A percentile compares a stretch with the other conserved stretches of the same genome.
Evolutionary conservation across 2,888 invertebrate species (phyloP).

Genomic region (Nephrotoma appendiculata): DNA sequence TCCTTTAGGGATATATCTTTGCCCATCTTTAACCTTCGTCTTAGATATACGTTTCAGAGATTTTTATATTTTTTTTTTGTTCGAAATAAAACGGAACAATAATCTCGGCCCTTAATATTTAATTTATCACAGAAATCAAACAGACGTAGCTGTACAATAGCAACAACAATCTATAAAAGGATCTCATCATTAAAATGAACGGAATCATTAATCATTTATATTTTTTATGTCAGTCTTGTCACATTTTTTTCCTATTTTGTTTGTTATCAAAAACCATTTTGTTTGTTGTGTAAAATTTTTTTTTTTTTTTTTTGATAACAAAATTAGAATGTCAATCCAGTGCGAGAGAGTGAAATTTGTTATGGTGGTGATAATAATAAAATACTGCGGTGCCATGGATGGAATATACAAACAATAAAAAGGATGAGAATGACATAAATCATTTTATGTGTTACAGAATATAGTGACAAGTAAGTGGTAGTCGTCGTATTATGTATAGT

Average conservation of each 20-base stretch:
- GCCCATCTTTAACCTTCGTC: background rate
- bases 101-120: background rate
- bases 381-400: background rate
- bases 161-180: background rate
- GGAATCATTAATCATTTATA: background rate
- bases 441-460: background rate
- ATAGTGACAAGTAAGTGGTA: background rate
- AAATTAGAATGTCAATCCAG: background rate
- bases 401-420: background rate
- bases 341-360: background rate
- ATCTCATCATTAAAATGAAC: background rate
- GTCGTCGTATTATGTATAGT: background rate
- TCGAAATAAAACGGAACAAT: background rate
- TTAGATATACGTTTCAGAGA: background rate
- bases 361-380: background rate
- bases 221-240: background rate
- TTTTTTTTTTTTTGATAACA: background rate
- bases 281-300: background rate
- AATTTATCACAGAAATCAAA: background rate
- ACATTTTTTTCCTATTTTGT: background rate
- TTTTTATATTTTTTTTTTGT: background rate
- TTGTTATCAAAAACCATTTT: background rate
- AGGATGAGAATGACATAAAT: background rate
- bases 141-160: background rate
- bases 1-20: background rate